Percentiles rank a stretch among this genome's conserved stretches.
Conservation (phyloP, 1,140 invertebrate genomes). For the Drosophila orosa region DNA sequence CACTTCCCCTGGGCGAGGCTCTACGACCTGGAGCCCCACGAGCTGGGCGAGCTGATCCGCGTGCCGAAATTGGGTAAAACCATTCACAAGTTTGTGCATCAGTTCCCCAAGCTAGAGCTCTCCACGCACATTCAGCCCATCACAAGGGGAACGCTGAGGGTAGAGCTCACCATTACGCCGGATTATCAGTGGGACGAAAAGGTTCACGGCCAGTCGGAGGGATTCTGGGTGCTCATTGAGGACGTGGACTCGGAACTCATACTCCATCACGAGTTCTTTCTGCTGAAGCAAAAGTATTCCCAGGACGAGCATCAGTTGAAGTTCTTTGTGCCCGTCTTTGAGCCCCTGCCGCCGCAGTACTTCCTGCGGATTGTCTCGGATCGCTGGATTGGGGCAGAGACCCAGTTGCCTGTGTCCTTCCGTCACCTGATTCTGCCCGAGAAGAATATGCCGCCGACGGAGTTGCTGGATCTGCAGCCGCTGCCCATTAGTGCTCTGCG, state of each 20-base stretch:
- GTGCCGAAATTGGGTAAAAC: constrained; percentile 98
- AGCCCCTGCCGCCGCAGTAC: constrained; percentile 99
- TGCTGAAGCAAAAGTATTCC: constrained; percentile 97
- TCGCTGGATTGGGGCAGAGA: constrained; percentile 96
- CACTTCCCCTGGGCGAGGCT: constrained; percentile 96
- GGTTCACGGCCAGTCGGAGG: constrained; percentile 97
- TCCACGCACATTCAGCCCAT: constrained; percentile 99
- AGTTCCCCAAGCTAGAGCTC: constrained; percentile 97
- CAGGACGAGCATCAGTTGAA: constrained; percentile 98
- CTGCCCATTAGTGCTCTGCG: constrained; percentile 94
- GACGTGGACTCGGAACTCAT: constrained; percentile 98
- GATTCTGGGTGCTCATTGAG: constrained; percentile 99
- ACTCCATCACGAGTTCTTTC: constrained; percentile 98
- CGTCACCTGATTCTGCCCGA: constrained; percentile 98
- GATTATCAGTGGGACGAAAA: constrained; percentile 99
- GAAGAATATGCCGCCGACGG: constrained; percentile 98
- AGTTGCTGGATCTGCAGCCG: constrained; percentile 98
- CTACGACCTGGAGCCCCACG: constrained; percentile 98
- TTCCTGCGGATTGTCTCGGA: constrained; percentile 94
- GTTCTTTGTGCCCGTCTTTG: constrained; percentile 99
- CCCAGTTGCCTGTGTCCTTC: constrained; percentile 98
- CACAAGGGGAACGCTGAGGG: constrained; percentile 95
- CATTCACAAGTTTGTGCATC: constrained; percentile 98
- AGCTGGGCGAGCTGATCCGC: constrained; percentile 98
- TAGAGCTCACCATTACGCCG: constrained; percentile 99